phyloP scores from a whole-genome alignment of 2,888 invertebrate species.

The Drosophila monieri region DNA sequence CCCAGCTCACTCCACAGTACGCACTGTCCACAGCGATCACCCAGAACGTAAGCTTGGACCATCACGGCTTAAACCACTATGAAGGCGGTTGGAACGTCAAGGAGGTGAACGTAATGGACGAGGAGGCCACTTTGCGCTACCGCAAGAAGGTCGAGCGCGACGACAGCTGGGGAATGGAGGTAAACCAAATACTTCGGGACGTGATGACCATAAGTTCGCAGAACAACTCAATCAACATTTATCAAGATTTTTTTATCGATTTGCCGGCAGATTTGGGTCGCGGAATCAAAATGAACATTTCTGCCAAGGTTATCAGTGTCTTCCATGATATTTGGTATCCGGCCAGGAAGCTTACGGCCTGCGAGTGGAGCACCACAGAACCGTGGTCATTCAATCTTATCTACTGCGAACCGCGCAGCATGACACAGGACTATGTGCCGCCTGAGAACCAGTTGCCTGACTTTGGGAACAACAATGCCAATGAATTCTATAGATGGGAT shows the following conservation, averaged over 20 bases:
- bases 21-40: conserved; percentile 76
- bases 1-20: conserved; percentile 86
- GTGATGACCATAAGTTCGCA: conserved; percentile 83
- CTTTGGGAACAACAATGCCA: conserved; percentile 57
- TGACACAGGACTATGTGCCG: neutral
- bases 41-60: conserved; percentile 73
- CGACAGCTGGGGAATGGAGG: conserved; percentile 88
- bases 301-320: conserved; percentile 87
- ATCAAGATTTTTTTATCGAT: conserved; percentile 89
- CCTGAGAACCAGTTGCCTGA: conserved; percentile 9
- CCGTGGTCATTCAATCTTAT: conserved; percentile 63
- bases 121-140: conserved; percentile 89
- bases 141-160: conserved; percentile 92
- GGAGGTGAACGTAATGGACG: conserved; percentile 87
- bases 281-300: conserved; percentile 86
- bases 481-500: conserved; percentile 79
- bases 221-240: conserved; percentile 92
- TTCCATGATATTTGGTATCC: conserved; percentile 86
- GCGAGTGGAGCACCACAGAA: conserved; percentile 89
- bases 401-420: conserved; percentile 50
- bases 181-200: conserved; percentile 78
- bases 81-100: conserved; percentile 93
- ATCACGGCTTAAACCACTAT: conserved; percentile 88
- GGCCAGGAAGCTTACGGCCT: conserved; percentile 84
- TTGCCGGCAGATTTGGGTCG: conserved; percentile 83